phyloP scores from a whole-genome alignment of 1,140 invertebrate species.

The Ceratina calcarata region DNA sequence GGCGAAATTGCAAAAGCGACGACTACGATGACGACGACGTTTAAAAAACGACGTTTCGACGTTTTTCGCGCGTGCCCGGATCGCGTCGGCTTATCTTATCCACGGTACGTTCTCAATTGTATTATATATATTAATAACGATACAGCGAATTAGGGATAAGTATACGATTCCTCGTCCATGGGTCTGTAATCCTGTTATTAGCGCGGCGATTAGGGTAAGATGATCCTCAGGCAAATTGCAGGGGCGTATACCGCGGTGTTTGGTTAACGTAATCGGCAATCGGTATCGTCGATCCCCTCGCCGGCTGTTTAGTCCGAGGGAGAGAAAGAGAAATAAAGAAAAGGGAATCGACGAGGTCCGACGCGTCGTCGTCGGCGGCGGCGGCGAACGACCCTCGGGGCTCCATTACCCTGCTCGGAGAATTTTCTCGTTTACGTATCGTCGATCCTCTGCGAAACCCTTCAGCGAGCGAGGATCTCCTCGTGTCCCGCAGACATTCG shows the following conservation, averaged over 20 bases:
- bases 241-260: constrained; percentile 73
- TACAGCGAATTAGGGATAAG: constrained; percentile 74
- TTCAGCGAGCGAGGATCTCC: constrained; percentile 1
- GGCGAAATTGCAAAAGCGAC: too few relatives aligned
- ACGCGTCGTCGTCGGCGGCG: too few relatives aligned
- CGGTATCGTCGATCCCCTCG: constrained; percentile 62
- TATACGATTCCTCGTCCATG: constrained; percentile 68
- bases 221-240: constrained; percentile 71
- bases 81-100: constrained; percentile 42
- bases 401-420: constrained; percentile 44
- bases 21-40: too few relatives aligned
- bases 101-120: constrained; percentile 58
- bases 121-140: constrained; percentile 74
- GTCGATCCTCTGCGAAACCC: too few relatives aligned
- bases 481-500: constrained; percentile 40
- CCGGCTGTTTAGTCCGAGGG: neutral
- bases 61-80: constrained; percentile 35
- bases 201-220: constrained; percentile 72
- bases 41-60: constrained; percentile 17
- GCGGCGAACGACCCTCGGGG: constrained; percentile 6
- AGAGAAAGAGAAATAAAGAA: neutral
- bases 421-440: constrained; percentile 47
- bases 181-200: constrained; percentile 73
- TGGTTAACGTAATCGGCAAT: constrained; percentile 75
- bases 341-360: constrained; percentile 25